Conservation (phyloP, 2,113 vertebrate genomes). For the Oryzias javanicus region DNA sequence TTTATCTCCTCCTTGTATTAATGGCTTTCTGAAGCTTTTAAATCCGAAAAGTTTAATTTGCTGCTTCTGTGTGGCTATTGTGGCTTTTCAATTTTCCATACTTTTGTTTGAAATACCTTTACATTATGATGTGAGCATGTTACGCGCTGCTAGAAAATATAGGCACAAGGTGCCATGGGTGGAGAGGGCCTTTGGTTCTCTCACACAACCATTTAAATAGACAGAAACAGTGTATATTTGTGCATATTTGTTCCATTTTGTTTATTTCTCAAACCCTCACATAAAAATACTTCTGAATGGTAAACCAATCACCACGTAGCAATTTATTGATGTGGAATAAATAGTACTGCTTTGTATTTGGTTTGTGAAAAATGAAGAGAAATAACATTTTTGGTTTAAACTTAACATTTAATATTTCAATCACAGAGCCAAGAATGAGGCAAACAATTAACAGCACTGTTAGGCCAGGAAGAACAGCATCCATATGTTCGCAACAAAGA, state of each 20-base stretch:
- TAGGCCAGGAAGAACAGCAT: too few species aligned
- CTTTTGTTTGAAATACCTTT: slow-evolving; percentile 73
- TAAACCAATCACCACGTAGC: too few species aligned
- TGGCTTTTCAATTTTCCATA: slow-evolving; percentile 75
- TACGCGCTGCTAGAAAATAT: slow-evolving; percentile 42
- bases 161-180: slow-evolving; percentile 6
- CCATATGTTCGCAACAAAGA: too few species aligned
- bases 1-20: slow-evolving; percentile 79
- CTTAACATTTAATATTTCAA: too few species aligned
- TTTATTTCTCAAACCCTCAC: neutral
- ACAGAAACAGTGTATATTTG: slow-evolving; percentile 13
- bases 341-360: too few species aligned
- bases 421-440: too few species aligned
- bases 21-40: slow-evolving; percentile 78
- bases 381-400: too few species aligned
- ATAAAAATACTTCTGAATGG: slow-evolving; percentile 14
- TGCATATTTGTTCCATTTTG: too few species aligned
- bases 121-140: slow-evolving; percentile 60
- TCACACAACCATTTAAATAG: slow-evolving; percentile 23
- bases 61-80: slow-evolving; percentile 71
- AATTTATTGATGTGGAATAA: too few species aligned
- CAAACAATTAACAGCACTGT: too few species aligned
- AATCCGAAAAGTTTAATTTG: slow-evolving; percentile 81
- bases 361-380: too few species aligned
- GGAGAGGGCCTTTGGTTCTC: slow-evolving; percentile 21